Percentiles rank a stretch among this genome's conserved stretches.
phyloP scores from a whole-genome alignment of 2,888 invertebrate genomes.

The Nematopogon swammerdamellus region DNA sequence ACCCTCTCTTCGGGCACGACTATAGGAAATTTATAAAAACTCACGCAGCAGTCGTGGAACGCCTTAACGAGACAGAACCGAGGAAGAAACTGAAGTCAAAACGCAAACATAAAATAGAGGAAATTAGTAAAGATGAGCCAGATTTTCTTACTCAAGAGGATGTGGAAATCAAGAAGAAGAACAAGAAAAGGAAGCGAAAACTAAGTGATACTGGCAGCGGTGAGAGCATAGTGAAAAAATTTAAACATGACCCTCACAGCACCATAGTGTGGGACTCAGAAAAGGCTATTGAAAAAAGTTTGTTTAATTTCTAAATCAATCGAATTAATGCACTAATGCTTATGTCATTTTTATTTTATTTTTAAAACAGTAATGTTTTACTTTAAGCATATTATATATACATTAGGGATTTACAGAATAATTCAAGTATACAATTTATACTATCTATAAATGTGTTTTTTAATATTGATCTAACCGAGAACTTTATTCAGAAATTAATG shows the following conservation, averaged over 20 bases:
- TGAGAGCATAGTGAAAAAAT: conserved; percentile 12
- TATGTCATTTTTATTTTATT: neutral
- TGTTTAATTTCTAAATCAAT: conserved; percentile 29
- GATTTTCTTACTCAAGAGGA: neutral
- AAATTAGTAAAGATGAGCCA: neutral
- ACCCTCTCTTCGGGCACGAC: conserved; percentile 35
- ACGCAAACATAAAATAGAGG: neutral
- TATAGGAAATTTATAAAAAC: conserved; percentile 31
- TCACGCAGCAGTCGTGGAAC: conserved; percentile 19
- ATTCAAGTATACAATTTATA: no score
- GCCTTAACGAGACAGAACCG: conserved; percentile 15
- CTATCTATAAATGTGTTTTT: no score
- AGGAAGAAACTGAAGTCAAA: conserved; percentile 12
- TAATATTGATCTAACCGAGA: no score
- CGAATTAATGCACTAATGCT: neutral
- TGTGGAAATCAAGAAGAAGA: neutral
- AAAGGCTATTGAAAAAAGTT: conserved; percentile 36
- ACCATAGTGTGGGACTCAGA: conserved; percentile 37
- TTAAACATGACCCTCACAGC: conserved; percentile 22
- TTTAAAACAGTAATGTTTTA: no score
- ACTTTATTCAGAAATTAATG: no score
- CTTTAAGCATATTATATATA: no score
- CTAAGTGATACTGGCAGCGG: conserved; percentile 12
- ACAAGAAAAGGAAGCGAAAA: conserved; percentile 23
- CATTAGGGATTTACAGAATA: no score